Evolutionary conservation across 2,797 vertebrate species (phyloP).

Genomic region (Rousettus madagascariensis): DNA sequence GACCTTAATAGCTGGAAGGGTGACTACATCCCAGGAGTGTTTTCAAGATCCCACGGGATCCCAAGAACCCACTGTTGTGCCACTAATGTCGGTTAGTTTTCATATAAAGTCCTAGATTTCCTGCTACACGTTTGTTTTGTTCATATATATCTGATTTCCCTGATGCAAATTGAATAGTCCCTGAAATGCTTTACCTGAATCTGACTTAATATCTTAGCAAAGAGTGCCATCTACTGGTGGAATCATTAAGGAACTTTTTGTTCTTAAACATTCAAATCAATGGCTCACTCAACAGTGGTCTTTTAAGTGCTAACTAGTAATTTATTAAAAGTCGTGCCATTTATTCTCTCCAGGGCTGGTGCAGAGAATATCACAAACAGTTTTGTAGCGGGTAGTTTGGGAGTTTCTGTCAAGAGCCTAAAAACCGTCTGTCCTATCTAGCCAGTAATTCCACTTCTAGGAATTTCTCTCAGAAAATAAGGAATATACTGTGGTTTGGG

Average conservation of each 20-base stretch:
- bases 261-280: neutral
- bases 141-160: neutral
- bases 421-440: neutral
- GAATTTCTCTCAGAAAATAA: neutral
- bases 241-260: no score
- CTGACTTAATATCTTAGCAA: neutral
- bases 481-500: neutral
- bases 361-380: neutral
- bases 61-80: neutral
- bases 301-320: neutral
- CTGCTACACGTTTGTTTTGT: neutral
- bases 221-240: conserved; percentile 49
- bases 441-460: neutral
- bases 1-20: neutral
- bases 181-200: rapidly evolving
- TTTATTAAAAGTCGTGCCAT: neutral
- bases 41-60: neutral
- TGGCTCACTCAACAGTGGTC: rapidly evolving
- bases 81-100: neutral
- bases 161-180: rapidly evolving
- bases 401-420: neutral
- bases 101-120: neutral
- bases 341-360: neutral
- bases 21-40: rapidly evolving
- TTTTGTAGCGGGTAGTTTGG: neutral